Base-by-base conservation (phyloP, 1,140 invertebrate species). In the Orchestia grillus region DNA sequence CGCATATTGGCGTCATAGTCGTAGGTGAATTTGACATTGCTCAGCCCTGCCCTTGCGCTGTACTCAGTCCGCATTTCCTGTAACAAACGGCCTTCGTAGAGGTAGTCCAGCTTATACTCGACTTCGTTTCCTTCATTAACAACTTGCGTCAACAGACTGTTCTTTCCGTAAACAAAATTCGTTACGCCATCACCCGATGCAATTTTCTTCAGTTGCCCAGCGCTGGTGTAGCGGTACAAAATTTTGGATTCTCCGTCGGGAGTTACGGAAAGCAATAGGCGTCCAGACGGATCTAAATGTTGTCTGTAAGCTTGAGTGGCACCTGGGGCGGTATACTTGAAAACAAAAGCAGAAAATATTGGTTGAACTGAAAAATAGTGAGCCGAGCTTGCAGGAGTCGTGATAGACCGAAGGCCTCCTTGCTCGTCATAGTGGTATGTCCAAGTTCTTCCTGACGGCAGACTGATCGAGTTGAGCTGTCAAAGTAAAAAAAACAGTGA, bases 1-100 rank as follows among this genome's bases (percentile, higher is more conserved):
- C 99, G 98, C 97, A 99, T 98, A 97, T 99, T 99, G 95, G 98
- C 98, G 97, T 99, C 99, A 97, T 99, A 99, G 96, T 99, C 98
- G 97, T 99, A 99, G 36, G 98, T 98, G 97, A 99, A 99, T 97
- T 99, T 99, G 77, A 99, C 99, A 97, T 99, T 99, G 97, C 98
- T 99, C 0, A 99, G 97, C 28, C 98, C 99, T 23, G 98, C 99
- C 97, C 99, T 99, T n/a, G 99, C 98, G 96, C 98, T 98, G 97
- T 98, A 99, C 97, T 99, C 98, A 87, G 99, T 98, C 96, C 97
- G 98, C 97, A 99, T 98, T 97, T 99, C 99, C 8, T 98, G 98
- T 11, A 99, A 97, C 28, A 99, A 97, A 0, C 98, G 98, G 95
- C 98, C 98, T 44, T 98, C 98, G 97, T 99, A 99, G 96, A 98